Conservation (phyloP, 1,140 invertebrate species). For the Lepidotrigona ventralis region DNA sequence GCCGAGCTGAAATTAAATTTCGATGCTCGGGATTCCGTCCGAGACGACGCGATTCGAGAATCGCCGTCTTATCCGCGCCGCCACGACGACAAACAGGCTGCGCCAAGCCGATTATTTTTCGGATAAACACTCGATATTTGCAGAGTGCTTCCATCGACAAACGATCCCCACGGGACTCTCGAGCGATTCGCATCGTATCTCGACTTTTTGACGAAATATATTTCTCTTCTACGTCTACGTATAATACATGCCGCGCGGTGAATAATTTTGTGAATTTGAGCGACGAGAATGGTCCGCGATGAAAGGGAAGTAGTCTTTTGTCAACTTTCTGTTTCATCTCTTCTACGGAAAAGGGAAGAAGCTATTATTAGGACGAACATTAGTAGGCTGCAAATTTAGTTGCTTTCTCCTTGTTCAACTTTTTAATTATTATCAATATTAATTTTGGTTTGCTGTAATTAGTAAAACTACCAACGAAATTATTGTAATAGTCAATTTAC, state of each 20-base stretch:
- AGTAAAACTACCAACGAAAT: no score
- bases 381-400: no score
- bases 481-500: no score
- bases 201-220: background rate
- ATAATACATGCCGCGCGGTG: background rate
- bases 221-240: background rate
- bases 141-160: background rate
- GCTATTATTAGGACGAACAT: no score
- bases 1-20: conserved; percentile 56
- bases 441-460: no score
- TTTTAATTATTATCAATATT: no score
- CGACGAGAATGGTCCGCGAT: no score
- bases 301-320: no score
- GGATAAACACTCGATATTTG: conserved; percentile 18
- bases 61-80: background rate
- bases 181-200: background rate
- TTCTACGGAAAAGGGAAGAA: no score
- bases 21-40: conserved; percentile 20
- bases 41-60: background rate
- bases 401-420: no score
- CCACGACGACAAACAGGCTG: background rate
- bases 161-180: background rate
- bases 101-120: background rate
- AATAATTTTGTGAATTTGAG: no score
- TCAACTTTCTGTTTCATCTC: no score